Percentiles rank a stretch among this genome's conserved stretches.
Conservation (phyloP, 2,888 invertebrate species). For the Caenorhabditis sp. region DNA sequence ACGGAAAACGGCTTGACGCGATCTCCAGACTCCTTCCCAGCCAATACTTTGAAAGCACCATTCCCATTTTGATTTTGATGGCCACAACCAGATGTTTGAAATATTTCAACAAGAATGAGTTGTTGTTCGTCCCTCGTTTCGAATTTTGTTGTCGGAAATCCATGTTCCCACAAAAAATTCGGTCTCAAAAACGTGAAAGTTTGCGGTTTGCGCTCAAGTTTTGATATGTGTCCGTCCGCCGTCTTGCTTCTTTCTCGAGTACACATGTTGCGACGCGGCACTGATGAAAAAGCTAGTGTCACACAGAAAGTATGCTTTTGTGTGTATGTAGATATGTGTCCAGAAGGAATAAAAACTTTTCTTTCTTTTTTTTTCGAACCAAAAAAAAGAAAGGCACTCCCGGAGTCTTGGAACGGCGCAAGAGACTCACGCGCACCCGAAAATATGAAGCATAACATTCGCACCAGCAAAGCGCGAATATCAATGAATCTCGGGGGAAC, state of each 20-base stretch:
- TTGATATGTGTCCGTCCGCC: conserved; percentile 39
- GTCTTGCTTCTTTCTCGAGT: conserved; percentile 40
- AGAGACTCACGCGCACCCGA: conserved; percentile 28
- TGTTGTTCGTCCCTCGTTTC: conserved; percentile 9
- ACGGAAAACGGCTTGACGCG: background rate
- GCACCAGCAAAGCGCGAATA: conserved; percentile 53
- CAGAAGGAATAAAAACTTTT: conserved; percentile 52
- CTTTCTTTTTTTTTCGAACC: conserved; percentile 21
- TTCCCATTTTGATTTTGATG: conserved; percentile 25
- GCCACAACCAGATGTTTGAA: conserved; percentile 28
- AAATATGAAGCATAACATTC: conserved; percentile 58
- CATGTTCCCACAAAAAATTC: conserved; percentile 17
- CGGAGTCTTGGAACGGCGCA: conserved; percentile 33
- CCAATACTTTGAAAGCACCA: too few species aligned
- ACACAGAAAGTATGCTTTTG: conserved; percentile 38
- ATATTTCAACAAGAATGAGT: conserved; percentile 40
- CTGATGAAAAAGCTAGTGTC: conserved; percentile 59
- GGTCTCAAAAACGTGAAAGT: conserved; percentile 7
- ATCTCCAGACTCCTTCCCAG: background rate
- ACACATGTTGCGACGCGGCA: conserved; percentile 53
- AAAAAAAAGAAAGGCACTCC: conserved; percentile 23
- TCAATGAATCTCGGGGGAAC: conserved; percentile 60
- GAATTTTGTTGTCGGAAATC: conserved; percentile 39
- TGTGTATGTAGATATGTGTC: conserved; percentile 36
- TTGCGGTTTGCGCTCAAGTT: background rate